phyloP scores from a whole-genome alignment of 2,113 vertebrate genomes.

The Speoplatyrhinus poulsoni region DNA sequence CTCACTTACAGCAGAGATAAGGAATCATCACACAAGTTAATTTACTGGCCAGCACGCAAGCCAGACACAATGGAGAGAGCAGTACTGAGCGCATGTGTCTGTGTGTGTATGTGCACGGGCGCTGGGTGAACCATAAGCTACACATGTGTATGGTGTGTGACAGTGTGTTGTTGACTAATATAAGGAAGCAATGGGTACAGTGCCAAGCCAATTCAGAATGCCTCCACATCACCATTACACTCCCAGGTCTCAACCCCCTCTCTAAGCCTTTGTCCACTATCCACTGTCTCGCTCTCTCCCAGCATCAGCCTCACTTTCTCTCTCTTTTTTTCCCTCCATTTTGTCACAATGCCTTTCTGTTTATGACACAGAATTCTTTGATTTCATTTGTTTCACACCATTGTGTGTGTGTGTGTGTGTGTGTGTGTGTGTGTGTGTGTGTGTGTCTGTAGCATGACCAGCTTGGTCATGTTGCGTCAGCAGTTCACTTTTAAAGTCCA shows the following conservation, averaged over 20 bases:
- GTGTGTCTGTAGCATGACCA: slow-evolving; percentile 29
- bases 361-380: too few relatives aligned
- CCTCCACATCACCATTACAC: too few relatives aligned
- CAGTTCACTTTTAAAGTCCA: too few relatives aligned
- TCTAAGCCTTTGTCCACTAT: too few relatives aligned
- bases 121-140: too few relatives aligned
- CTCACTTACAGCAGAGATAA: slow-evolving; percentile 32
- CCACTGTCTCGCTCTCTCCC: too few relatives aligned
- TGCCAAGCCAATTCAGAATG: too few relatives aligned
- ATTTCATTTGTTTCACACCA: not conserved
- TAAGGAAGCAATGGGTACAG: too few relatives aligned
- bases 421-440: not conserved
- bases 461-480: not conserved
- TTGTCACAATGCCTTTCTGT: too few relatives aligned
- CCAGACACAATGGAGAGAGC: slow-evolving; percentile 57
- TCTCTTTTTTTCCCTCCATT: too few relatives aligned
- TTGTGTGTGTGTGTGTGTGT: slow-evolving; percentile 1
- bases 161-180: not conserved
- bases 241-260: too few relatives aligned
- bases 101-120: not conserved
- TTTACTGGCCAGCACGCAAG: slow-evolving; percentile 66
- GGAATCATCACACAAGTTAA: slow-evolving; percentile 44
- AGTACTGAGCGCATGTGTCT: slow-evolving; percentile 2
- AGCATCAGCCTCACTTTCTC: too few relatives aligned
- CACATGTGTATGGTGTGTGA: not conserved